These are phyloP conservation scores for Scortum barcoo DNA, from an alignment of 2,113 vertebrate species.

Conservation along the genomic window DNA sequence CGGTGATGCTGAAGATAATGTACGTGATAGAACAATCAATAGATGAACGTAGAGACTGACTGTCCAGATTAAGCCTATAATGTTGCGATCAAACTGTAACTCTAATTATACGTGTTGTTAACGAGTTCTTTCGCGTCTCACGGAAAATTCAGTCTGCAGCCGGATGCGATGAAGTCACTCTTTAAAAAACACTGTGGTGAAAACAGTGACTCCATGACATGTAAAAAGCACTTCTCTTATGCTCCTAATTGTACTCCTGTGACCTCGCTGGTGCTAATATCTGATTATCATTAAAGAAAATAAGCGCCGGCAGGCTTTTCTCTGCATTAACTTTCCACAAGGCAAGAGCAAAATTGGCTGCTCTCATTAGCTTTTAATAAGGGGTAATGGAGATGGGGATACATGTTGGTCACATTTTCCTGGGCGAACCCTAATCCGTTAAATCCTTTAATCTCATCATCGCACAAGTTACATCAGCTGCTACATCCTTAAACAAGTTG, in stretches of 20 bases:
- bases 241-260: slow-evolving; percentile 42
- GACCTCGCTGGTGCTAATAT: slow-evolving; percentile 61
- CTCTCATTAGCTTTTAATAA: slow-evolving; percentile 73
- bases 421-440: slow-evolving; percentile 54
- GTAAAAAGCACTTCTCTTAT: slow-evolving; percentile 24
- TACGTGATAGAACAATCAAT: slow-evolving; percentile 18
- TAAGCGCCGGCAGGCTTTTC: slow-evolving; percentile 45
- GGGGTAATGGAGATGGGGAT: slow-evolving; percentile 68
- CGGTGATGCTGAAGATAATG: slow-evolving; percentile 4
- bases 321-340: slow-evolving; percentile 51
- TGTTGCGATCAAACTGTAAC: slow-evolving; percentile 29
- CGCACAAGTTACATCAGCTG: slow-evolving; percentile 37
- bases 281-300: slow-evolving; percentile 66
- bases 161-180: background rate
- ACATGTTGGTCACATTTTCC: slow-evolving; percentile 59
- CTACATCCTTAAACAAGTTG: slow-evolving; percentile 41
- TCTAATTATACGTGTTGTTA: background rate
- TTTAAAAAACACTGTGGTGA: background rate
- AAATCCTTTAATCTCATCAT: slow-evolving; percentile 66
- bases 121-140: background rate
- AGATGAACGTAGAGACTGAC: slow-evolving; percentile 6
- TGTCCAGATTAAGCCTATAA: slow-evolving; percentile 23
- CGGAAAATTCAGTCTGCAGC: background rate
- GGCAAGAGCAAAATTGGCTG: slow-evolving; percentile 55
- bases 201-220: background rate